Conservation (phyloP, 2,797 vertebrate species). For the Xyrichtys novacula region DNA sequence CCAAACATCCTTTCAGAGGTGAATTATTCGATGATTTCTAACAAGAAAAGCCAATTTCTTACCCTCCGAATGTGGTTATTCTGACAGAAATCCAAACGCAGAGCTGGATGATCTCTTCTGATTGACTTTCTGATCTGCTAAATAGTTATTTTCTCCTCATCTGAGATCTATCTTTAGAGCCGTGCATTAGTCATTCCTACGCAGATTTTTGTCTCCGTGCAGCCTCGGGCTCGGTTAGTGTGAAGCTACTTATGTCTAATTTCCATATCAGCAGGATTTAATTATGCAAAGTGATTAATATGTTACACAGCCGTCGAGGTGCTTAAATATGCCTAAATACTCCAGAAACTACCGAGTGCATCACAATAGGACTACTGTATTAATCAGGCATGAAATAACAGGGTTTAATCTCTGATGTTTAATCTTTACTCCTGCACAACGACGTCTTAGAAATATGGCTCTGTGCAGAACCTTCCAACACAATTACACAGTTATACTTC, state of each 20-base stretch:
- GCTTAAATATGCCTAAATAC: not conserved
- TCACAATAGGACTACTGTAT: not conserved
- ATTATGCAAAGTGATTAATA: not conserved
- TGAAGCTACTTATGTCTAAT: not conserved
- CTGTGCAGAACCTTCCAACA: too few species aligned
- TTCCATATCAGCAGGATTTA: not conserved
- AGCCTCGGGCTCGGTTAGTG: not conserved
- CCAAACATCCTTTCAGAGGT: slow-evolving; percentile 24
- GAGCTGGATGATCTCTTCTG: slow-evolving; percentile 8
- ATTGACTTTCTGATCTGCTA: not conserved
- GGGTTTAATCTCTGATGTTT: not conserved
- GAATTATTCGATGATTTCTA: slow-evolving; percentile 9
- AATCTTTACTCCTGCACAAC: not conserved
- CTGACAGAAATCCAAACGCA: slow-evolving; percentile 18
- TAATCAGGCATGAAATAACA: not conserved
- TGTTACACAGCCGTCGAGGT: not conserved
- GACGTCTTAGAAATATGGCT: not conserved
- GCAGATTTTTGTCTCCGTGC: slow-evolving; percentile 1
- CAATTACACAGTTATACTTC: too few species aligned
- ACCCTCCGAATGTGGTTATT: slow-evolving; percentile 23
- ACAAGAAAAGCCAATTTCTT: slow-evolving; percentile 2
- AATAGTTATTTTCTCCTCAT: slow-evolving; percentile 14
- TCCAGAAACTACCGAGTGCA: not conserved
- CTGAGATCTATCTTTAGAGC: slow-evolving; percentile 33
- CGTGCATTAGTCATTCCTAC: slow-evolving; percentile 16